Conservation (phyloP, 53 echinoderm and acorn worm species). For the Mesocentrotus franciscanus region DNA sequence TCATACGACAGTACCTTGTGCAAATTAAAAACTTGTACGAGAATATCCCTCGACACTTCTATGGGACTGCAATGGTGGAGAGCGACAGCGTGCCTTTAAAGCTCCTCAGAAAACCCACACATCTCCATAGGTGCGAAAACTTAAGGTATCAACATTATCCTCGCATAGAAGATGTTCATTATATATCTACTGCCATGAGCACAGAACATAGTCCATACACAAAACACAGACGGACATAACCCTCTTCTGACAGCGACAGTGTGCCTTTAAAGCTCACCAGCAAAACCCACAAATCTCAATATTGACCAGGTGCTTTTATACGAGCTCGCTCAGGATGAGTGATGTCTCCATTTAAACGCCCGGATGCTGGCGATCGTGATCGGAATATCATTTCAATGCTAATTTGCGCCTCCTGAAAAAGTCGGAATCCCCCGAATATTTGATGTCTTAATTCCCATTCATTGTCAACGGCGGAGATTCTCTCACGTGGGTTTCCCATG, state of each 20-base stretch:
- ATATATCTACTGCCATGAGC: no score
- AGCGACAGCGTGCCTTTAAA: neutral
- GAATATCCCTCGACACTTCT: no score
- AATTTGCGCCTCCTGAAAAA: constrained; percentile 55
- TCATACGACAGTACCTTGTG: no score
- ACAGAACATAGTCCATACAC: no score
- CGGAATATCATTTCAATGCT: constrained; percentile 68
- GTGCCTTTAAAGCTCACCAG: constrained; percentile 27
- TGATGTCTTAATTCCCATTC: constrained; percentile 60
- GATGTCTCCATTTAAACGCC: constrained; percentile 70
- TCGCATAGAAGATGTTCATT: no score
- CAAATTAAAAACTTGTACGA: no score
- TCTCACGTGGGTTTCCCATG: constrained; percentile 34
- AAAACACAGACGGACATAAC: neutral
- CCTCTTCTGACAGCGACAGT: neutral
- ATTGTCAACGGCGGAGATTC: constrained; percentile 36
- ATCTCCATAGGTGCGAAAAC: neutral
- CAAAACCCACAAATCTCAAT: constrained; percentile 51
- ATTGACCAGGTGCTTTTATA: constrained; percentile 66
- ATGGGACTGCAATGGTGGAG: no score
- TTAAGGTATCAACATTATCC: no score
- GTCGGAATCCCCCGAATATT: constrained; percentile 62
- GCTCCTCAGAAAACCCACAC: neutral
- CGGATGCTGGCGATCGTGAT: constrained; percentile 59
- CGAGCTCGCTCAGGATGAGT: constrained; percentile 44